Percentiles rank a stretch among this genome's conserved stretches.
phyloP scores from a whole-genome alignment of 35 echinoderm and acorn worm species.

The Nesometra sesokonis region DNA sequence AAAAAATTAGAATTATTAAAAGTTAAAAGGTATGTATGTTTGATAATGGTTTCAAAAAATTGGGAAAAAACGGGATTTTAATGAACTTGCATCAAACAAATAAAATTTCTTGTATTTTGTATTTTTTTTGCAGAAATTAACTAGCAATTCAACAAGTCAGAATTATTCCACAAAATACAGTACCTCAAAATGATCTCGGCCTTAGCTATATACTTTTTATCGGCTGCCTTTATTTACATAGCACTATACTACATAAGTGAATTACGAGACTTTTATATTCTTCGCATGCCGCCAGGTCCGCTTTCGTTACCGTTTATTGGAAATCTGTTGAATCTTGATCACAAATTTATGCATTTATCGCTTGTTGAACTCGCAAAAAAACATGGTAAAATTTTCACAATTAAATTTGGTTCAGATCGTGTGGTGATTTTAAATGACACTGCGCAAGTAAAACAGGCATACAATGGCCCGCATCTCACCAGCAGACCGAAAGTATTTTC shows the following conservation, averaged over 20 bases:
- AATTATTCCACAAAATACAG: not conserved
- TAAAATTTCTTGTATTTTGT: too few species aligned
- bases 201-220: not conserved
- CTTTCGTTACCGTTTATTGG: conserved; percentile 74
- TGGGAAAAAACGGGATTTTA: too few species aligned
- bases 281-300: conserved; percentile 64
- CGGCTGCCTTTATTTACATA: conserved; percentile 15
- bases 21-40: too few species aligned
- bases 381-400: conserved; percentile 74
- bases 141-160: not conserved
- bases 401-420: conserved; percentile 75
- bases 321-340: conserved; percentile 68
- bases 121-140: not conserved
- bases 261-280: conserved; percentile 41
- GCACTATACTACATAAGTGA: conserved; percentile 63
- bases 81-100: too few species aligned
- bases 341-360: conserved; percentile 49
- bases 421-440: conserved; percentile 78
- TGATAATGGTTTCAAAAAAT: too few species aligned
- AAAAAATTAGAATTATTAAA: too few species aligned
- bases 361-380: conserved; percentile 51
- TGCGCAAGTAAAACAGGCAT: conserved; percentile 59
- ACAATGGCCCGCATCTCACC: conserved; percentile 80
- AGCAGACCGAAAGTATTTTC: conserved; percentile 82
- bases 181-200: not conserved